phyloP scores from a whole-genome alignment of 1,140 invertebrate genomes.

The Pomacea maculata region DNA sequence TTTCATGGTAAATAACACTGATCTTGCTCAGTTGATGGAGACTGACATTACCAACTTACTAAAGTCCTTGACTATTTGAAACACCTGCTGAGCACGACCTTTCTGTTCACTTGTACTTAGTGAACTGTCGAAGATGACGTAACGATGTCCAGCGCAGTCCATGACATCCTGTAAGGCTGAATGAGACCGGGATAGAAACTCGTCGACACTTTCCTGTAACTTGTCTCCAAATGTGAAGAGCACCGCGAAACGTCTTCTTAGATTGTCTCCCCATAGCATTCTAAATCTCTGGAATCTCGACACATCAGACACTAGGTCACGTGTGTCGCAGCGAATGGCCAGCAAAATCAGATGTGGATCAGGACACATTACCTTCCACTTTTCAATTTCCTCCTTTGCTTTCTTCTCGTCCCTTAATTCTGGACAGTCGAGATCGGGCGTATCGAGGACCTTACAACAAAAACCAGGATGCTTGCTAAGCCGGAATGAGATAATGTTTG shows the following conservation, averaged over 20 bases:
- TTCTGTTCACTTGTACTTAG: too few species aligned
- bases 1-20: too few species aligned
- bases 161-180: too few species aligned
- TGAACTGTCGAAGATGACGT: background rate
- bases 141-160: background rate
- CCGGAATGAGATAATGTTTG: too few species aligned
- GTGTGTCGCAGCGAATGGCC: background rate
- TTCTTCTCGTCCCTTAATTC: background rate
- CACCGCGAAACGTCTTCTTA: background rate
- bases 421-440: background rate
- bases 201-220: too few species aligned
- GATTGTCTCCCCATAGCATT: background rate
- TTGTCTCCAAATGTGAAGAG: background rate
- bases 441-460: background rate
- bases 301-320: background rate
- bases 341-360: background rate
- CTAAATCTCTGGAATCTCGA: background rate
- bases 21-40: too few species aligned
- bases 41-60: too few species aligned
- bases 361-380: background rate
- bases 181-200: too few species aligned
- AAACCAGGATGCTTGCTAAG: too few species aligned
- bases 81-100: too few species aligned
- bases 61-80: too few species aligned
- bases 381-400: background rate